These are phyloP conservation scores for Drosophila multiciliata DNA, from an alignment of 2,888 invertebrate genomes.

Conservation along the genomic window DNA sequence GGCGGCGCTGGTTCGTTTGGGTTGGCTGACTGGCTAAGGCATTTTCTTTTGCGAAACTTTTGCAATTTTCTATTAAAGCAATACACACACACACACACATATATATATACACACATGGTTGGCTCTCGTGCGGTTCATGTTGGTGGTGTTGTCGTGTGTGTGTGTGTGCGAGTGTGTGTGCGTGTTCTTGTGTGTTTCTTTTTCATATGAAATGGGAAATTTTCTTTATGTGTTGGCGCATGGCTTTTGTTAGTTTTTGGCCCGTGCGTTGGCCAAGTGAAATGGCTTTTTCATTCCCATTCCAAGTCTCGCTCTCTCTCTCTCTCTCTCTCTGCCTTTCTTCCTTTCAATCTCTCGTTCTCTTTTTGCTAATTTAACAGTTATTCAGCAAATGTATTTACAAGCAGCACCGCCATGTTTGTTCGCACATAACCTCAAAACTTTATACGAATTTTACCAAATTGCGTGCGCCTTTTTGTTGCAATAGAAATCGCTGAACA, in stretches of 20 bases:
- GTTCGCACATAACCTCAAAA: conserved; percentile 72
- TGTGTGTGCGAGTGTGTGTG: conserved; percentile 33
- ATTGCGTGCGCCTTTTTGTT: conserved; percentile 70
- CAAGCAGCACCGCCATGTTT: conserved; percentile 73
- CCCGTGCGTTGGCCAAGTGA: conserved; percentile 50
- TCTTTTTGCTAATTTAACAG: conserved; percentile 53
- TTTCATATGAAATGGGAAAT: conserved; percentile 75
- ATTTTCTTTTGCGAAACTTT: conserved; percentile 81
- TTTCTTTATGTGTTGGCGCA: conserved; percentile 76
- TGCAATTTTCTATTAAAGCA: conserved; percentile 82
- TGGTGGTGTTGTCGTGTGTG: conserved; percentile 40
- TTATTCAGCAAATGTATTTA: conserved; percentile 78
- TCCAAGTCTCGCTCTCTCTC: not conserved
- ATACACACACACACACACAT: conserved; percentile 71
- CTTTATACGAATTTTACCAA: conserved; percentile 74
- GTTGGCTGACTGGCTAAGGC: conserved; percentile 74
- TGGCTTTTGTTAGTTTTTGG: conserved; percentile 72
- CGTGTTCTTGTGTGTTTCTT: conserved; percentile 42
- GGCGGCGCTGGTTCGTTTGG: conserved; percentile 60
- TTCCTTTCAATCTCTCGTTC: not conserved
- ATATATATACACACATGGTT: conserved; percentile 62
- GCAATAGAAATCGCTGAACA: conserved; percentile 27
- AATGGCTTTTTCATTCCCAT: conserved; percentile 29
- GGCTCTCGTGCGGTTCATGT: conserved; percentile 12
- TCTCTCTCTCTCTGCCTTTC: conserved; percentile 7